phyloP scores from a whole-genome alignment of 92 coral and sea anemone genomes.

The Epizoanthus stellaris region DNA sequence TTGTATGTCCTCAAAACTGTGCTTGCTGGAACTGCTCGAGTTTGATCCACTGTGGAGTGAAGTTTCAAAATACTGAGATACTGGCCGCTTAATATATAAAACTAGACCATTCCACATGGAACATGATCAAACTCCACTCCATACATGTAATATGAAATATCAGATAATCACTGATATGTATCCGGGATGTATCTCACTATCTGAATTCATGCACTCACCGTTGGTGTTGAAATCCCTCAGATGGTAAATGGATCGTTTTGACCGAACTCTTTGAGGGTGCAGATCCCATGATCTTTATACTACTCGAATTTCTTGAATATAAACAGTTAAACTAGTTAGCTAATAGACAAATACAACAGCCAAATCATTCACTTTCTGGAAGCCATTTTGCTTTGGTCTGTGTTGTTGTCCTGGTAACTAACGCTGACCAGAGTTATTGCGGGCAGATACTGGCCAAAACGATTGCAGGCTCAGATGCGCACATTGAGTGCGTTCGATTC shows the following conservation, averaged over 20 bases:
- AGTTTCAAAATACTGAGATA: no score
- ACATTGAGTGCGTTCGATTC: constrained; percentile 26
- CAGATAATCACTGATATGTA: no score
- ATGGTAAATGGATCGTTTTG: constrained; percentile 62
- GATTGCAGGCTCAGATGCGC: constrained; percentile 41
- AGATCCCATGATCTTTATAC: constrained; percentile 58
- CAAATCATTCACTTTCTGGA: background rate
- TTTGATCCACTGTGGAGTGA: no score
- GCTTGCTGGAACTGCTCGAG: no score
- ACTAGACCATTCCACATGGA: no score
- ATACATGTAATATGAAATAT: no score
- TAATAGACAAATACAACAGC: background rate
- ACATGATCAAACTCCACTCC: no score
- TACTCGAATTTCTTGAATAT: constrained; percentile 5
- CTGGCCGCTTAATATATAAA: no score
- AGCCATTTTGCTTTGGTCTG: constrained; percentile 34
- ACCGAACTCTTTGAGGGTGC: constrained; percentile 74
- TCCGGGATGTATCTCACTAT: no score
- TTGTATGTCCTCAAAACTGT: no score
- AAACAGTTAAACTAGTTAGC: no score
- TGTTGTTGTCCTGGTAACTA: constrained; percentile 35
- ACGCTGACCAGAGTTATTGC: constrained; percentile 37
- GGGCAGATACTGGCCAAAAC: background rate
- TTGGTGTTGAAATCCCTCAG: constrained; percentile 32
- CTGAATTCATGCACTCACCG: background rate